A percentile compares a stretch with the other conserved stretches of the same genome.
These are phyloP conservation scores for Balanococcus diminutus DNA, from an alignment of 2,888 invertebrate genomes.

Conservation along the genomic window DNA sequence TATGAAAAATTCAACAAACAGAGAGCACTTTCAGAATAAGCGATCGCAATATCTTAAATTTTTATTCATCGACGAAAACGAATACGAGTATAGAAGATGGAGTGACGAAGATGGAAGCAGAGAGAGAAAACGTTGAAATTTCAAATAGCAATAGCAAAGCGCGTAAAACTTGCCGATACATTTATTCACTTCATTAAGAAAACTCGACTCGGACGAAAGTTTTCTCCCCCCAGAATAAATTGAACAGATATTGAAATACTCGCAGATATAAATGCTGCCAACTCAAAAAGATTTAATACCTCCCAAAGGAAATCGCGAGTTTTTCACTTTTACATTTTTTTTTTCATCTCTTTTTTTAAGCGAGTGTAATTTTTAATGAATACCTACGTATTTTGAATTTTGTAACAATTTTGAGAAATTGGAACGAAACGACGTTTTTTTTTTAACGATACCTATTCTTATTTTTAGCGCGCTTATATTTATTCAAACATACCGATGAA, in stretches of 20 bases:
- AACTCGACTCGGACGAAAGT: constrained; percentile 13
- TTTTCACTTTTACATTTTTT: background rate
- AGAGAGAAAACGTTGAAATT: background rate
- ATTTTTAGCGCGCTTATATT: background rate
- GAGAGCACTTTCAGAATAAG: background rate
- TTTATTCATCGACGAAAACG: background rate
- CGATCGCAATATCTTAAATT: constrained; percentile 6
- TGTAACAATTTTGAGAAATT: background rate
- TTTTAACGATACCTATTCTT: background rate
- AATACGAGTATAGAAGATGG: no score
- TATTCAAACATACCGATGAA: background rate
- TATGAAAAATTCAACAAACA: background rate
- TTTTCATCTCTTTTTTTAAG: background rate
- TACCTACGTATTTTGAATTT: background rate
- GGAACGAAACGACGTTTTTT: background rate
- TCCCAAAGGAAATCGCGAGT: constrained; percentile 20
- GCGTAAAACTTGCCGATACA: background rate
- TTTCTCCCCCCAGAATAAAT: background rate
- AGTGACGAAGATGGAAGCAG: background rate
- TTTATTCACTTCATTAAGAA: constrained; percentile 31
- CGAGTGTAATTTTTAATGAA: constrained; percentile 19
- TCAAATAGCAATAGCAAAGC: background rate
- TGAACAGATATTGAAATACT: constrained; percentile 9
- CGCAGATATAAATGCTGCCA: background rate
- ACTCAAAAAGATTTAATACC: background rate